A percentile compares a stretch with the other conserved stretches of the same genome.
phyloP scores from a whole-genome alignment of 2,888 invertebrate genomes.

The Melanargia galathea region DNA sequence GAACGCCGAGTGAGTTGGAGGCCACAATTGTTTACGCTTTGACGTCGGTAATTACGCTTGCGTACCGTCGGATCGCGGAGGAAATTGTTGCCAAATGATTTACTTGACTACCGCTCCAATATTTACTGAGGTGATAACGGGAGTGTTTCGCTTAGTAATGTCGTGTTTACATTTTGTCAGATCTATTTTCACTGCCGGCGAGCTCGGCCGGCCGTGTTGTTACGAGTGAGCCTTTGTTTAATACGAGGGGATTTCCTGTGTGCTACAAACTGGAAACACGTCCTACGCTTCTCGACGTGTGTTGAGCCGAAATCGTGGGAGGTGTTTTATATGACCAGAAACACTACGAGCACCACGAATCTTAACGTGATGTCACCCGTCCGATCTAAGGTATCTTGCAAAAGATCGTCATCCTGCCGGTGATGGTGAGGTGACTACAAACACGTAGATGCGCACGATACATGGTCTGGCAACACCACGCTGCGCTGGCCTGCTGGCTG shows the following conservation, averaged over 20 bases:
- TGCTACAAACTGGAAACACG: not conserved
- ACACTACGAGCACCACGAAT: too few species aligned
- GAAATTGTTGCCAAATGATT: constrained; percentile 63
- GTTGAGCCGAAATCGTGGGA: not conserved
- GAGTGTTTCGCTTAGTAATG: constrained; percentile 38
- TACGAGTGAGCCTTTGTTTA: constrained; percentile 27
- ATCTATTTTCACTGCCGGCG: constrained; percentile 32
- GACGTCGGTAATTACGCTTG: constrained; percentile 57
- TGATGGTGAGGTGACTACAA: too few species aligned
- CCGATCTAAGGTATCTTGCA: too few species aligned
- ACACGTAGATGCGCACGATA: not conserved
- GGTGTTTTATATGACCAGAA: not conserved
- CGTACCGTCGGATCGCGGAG: constrained; percentile 51
- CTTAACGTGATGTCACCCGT: too few species aligned
- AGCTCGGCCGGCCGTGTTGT: constrained; percentile 12
- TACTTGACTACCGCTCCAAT: constrained; percentile 47
- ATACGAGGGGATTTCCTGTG: constrained; percentile 33
- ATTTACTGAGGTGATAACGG: constrained; percentile 45
- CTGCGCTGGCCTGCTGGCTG: too few species aligned
- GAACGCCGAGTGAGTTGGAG: constrained; percentile 66
- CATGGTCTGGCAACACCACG: too few species aligned
- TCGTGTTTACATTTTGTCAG: constrained; percentile 36
- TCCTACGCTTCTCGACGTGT: not conserved
- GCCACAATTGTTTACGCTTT: constrained; percentile 64
- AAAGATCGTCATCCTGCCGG: too few species aligned